Evolutionary conservation across 2,113 vertebrate genomes (phyloP), one percentile per base, ranked within the genome.

Genomic region (Geothlypis trichas): DNA sequence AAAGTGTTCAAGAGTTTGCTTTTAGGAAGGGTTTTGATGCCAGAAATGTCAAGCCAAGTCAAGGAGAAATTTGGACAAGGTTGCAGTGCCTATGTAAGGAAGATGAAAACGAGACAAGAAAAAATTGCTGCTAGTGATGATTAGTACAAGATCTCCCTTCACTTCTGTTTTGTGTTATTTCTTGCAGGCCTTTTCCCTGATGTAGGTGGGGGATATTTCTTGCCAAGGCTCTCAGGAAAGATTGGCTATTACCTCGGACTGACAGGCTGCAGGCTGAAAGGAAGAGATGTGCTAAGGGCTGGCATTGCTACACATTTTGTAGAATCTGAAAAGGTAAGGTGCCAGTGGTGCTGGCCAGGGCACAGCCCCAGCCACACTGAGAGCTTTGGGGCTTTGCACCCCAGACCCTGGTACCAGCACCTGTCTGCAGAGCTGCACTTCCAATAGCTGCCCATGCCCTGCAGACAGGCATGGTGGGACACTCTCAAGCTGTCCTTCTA

Each of bases 251-350:
- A 98, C 95, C 98, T 99, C 27, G 99, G 94, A 2, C 97, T 99
- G 57, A 99, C 99, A 9, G 99, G 99, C 47, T 99, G 98, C 92
- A 97, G 99, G 76, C 98, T 99, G 57, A 99, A 98, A 90, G 99
- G 99, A 79, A 98, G 99, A 80, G 99, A 99, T 39, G 98, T 99
- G 23, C 98, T 98, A 2, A 97, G 86, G 91, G 98, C 98, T 41
- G 99, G 99, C 71, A 98, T 99, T 3, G 99, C 99, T 44, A 99
- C 98, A 9, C 99, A 99, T 94, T 99, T 99, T 90, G 98, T 99
- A 6, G 98, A 99, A 35, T 99, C 98, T 0, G 96, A 97, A n/a
- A 99, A 99, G 99, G 99, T 99, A 95, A 95, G 47, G 58, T 73
- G 66, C 39, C 54, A 18, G 2, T 13, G 18, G 74, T 7, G 44